Conservation (phyloP, 2,888 invertebrate genomes). For the Lutraria lutraria region DNA sequence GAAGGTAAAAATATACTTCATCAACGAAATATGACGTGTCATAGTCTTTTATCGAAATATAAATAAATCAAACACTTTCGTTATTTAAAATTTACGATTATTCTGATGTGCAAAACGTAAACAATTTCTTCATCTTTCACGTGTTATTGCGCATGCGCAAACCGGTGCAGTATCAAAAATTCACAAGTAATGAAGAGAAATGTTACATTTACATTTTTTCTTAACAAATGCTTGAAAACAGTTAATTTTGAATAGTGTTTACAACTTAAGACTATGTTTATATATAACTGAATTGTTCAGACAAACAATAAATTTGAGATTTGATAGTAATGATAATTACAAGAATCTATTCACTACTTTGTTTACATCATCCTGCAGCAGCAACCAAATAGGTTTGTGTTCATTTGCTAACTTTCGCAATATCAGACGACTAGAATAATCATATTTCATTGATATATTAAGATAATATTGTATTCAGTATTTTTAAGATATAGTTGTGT, state of each 20-base stretch:
- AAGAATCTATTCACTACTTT: conserved; percentile 6
- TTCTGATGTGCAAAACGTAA: background rate
- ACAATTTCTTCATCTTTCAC: background rate
- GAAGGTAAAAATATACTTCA: background rate
- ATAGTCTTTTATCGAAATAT: background rate
- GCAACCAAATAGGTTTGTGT: background rate
- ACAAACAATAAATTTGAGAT: too few relatives aligned
- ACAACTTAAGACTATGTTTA: too few relatives aligned
- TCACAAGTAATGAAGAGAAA: background rate
- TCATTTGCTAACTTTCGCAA: background rate
- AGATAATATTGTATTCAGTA: too few relatives aligned
- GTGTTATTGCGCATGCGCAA: conserved; percentile 27
- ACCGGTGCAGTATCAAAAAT: background rate
- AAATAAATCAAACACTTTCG: background rate
- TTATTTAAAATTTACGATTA: background rate
- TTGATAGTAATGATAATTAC: background rate
- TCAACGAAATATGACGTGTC: background rate
- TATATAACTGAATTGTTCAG: too few relatives aligned
- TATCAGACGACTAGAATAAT: too few relatives aligned
- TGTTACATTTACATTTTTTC: background rate
- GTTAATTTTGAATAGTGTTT: too few relatives aligned
- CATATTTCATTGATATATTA: too few relatives aligned
- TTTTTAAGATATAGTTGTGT: too few relatives aligned
- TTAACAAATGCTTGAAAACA: background rate
- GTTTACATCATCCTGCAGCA: conserved; percentile 9